These are phyloP conservation scores for Anabas testudineus DNA, from an alignment of 2,797 vertebrate species.

Conservation along the genomic window DNA sequence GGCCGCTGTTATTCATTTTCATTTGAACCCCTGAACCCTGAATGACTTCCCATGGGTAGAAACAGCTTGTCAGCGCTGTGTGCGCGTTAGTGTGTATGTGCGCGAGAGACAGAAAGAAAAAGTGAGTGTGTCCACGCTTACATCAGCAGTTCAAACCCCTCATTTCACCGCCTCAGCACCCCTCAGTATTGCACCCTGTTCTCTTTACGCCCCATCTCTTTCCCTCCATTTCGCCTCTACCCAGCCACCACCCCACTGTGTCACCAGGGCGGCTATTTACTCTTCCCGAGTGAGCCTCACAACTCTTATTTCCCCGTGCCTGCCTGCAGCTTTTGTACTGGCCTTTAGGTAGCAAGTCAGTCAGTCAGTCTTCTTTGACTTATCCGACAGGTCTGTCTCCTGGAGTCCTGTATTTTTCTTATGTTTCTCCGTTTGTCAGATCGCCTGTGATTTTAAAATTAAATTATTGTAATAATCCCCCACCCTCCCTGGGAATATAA, in stretches of 20 bases:
- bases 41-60: slow-evolving; percentile 73
- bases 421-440: background rate
- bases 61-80: slow-evolving; percentile 70
- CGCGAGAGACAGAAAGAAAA: slow-evolving; percentile 36
- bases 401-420: background rate
- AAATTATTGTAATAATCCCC: too few relatives aligned
- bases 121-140: slow-evolving; percentile 71
- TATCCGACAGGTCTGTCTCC: slow-evolving; percentile 34
- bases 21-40: slow-evolving; percentile 79
- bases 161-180: slow-evolving; percentile 83
- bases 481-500: too few relatives aligned
- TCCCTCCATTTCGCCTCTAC: slow-evolving; percentile 55
- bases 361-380: slow-evolving; percentile 39
- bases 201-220: slow-evolving; percentile 76
- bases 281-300: slow-evolving; percentile 46
- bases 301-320: slow-evolving; percentile 42
- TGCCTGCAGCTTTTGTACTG: slow-evolving; percentile 26
- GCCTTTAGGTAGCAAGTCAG: slow-evolving; percentile 33
- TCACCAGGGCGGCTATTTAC: slow-evolving; percentile 63
- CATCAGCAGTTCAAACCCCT: slow-evolving; percentile 81
- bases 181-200: slow-evolving; percentile 76
- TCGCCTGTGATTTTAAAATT: slow-evolving; percentile 1
- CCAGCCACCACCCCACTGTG: slow-evolving; percentile 48
- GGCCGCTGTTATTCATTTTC: slow-evolving; percentile 66
- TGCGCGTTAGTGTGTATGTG: slow-evolving; percentile 33